Evolutionary conservation across 2,797 vertebrate species (phyloP).

Genomic region (Danio kyathit): DNA sequence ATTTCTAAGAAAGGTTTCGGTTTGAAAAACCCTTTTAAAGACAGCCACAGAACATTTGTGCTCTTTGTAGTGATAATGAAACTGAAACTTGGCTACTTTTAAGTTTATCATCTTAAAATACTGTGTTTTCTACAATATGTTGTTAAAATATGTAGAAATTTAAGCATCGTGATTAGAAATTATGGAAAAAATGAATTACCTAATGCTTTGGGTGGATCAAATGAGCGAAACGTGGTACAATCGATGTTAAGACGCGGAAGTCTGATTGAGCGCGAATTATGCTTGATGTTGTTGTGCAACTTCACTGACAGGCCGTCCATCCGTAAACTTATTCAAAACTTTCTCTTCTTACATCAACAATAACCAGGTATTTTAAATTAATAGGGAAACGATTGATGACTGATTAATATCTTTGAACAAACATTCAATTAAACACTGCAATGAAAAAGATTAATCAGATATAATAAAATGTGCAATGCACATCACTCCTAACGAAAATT

Average conservation of each 20-base stretch:
- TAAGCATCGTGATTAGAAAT: background rate
- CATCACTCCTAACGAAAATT: background rate
- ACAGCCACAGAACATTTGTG: background rate
- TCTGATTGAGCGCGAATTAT: conserved; percentile 26
- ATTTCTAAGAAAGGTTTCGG: background rate
- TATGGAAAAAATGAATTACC: background rate
- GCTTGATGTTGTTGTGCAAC: background rate
- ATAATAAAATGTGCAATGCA: background rate
- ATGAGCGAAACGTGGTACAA: conserved; percentile 1
- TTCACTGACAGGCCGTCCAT: background rate
- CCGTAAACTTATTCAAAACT: background rate
- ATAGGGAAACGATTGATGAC: background rate
- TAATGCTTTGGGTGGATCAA: background rate
- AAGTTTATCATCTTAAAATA: background rate
- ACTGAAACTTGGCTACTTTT: background rate
- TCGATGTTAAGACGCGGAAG: conserved; percentile 21
- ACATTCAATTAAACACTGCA: background rate
- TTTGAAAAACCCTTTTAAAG: too few relatives aligned
- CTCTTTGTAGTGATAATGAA: background rate
- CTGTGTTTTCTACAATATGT: background rate
- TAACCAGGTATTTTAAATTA: background rate
- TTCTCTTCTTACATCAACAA: background rate
- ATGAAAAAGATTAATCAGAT: background rate
- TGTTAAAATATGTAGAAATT: background rate
- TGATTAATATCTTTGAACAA: too few relatives aligned